These are phyloP conservation scores for Pseudopipra pipra DNA, from an alignment of 2,113 vertebrate species.

Conservation along the genomic window DNA sequence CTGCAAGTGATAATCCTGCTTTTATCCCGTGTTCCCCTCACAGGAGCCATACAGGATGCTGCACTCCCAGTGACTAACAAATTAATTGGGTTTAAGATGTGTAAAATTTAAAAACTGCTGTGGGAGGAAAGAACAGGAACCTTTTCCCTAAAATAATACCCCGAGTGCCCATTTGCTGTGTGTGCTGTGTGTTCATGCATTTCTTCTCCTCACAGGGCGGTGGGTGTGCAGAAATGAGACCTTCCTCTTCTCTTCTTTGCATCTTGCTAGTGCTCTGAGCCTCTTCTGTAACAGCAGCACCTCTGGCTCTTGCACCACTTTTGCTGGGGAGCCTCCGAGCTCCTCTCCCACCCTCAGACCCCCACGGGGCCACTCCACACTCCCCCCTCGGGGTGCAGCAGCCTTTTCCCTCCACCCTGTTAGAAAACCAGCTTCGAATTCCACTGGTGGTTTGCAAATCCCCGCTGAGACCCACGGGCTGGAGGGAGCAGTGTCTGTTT, in stretches of 20 bases:
- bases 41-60: background rate
- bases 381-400: background rate
- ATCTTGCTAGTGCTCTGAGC: background rate
- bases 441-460: background rate
- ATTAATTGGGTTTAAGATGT: background rate
- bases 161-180: background rate
- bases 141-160: background rate
- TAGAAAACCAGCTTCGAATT: background rate
- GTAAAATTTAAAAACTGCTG: background rate
- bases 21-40: background rate
- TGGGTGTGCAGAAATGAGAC: background rate
- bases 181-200: background rate
- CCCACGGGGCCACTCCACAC: background rate
- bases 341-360: background rate
- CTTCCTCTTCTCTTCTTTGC: background rate
- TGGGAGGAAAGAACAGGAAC: background rate
- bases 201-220: background rate
- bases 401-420: background rate
- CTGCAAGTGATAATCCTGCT: constrained; percentile 5
- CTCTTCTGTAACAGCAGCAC: background rate
- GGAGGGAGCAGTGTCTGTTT: background rate
- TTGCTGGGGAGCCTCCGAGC: background rate
- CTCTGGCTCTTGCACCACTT: background rate
- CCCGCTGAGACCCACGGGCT: background rate
- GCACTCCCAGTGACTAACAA: background rate